Conservation (phyloP, 1,140 invertebrate species). For the Neodiprion virginianus region DNA sequence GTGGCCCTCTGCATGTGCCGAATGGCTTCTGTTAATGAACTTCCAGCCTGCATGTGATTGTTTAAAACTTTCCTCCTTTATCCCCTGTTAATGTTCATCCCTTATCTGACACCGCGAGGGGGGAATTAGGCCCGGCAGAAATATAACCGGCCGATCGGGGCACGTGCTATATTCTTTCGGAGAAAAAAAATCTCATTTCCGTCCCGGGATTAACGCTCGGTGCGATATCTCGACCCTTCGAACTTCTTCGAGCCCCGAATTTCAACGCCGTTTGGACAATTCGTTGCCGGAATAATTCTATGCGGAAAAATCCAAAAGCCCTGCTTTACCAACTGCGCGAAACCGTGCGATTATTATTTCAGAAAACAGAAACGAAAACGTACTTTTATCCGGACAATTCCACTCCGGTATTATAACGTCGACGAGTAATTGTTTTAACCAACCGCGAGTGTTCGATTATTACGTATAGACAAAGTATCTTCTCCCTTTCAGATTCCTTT, state of each 20-base stretch:
- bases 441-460: not conserved
- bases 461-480: not conserved
- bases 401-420: too few relatives aligned
- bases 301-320: too few relatives aligned
- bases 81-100: conserved; percentile 23
- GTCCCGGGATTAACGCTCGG: not conserved
- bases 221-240: too few relatives aligned
- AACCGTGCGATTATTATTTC: too few relatives aligned
- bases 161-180: conserved; percentile 21
- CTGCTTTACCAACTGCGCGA: too few relatives aligned
- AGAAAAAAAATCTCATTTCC: conserved; percentile 1
- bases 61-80: conserved; percentile 28
- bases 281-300: too few relatives aligned
- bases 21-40: conserved; percentile 2
- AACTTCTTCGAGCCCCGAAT: too few relatives aligned
- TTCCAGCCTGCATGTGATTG: conserved; percentile 21
- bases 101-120: conserved; percentile 7
- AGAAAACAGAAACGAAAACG: too few relatives aligned
- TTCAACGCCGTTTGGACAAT: too few relatives aligned
- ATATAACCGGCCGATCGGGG: conserved; percentile 24
- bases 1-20: not conserved
- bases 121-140: conserved; percentile 10
- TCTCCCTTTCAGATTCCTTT: too few relatives aligned
- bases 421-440: not conserved
- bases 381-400: too few relatives aligned